These are phyloP conservation scores for Adineta ricciae DNA, from an alignment of 2,888 invertebrate species.

Conservation along the genomic window DNA sequence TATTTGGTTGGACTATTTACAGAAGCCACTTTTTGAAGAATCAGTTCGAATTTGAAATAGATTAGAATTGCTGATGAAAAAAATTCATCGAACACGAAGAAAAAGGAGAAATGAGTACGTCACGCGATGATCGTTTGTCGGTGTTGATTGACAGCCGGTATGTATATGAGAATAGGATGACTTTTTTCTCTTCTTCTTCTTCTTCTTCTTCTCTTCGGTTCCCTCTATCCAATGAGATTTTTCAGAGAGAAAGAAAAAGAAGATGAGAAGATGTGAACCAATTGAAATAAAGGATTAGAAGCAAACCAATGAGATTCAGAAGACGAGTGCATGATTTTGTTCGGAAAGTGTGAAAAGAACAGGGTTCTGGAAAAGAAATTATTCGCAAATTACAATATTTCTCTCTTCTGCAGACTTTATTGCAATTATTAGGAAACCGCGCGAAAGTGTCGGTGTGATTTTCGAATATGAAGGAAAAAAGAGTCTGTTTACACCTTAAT, in stretches of 20 bases:
- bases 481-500: background rate
- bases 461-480: too few species aligned
- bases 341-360: background rate
- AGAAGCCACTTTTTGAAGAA: background rate
- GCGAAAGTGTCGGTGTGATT: too few species aligned
- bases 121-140: background rate
- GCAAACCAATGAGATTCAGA: background rate
- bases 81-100: background rate
- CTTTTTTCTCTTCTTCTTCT: background rate
- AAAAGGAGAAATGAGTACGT: background rate
- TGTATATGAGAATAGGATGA: background rate
- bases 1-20: constrained; percentile 6
- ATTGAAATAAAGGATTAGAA: background rate
- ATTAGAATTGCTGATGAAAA: background rate
- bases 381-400: too few species aligned
- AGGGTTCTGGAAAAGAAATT: too few species aligned
- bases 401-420: too few species aligned
- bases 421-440: too few species aligned
- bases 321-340: background rate
- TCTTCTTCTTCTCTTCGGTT: background rate
- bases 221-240: background rate
- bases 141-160: background rate
- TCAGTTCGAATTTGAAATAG: background rate
- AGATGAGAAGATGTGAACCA: background rate
- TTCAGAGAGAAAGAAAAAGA: background rate